Base-by-base conservation (phyloP, 2,888 invertebrate species). In the Operophtera brumata region DNA sequence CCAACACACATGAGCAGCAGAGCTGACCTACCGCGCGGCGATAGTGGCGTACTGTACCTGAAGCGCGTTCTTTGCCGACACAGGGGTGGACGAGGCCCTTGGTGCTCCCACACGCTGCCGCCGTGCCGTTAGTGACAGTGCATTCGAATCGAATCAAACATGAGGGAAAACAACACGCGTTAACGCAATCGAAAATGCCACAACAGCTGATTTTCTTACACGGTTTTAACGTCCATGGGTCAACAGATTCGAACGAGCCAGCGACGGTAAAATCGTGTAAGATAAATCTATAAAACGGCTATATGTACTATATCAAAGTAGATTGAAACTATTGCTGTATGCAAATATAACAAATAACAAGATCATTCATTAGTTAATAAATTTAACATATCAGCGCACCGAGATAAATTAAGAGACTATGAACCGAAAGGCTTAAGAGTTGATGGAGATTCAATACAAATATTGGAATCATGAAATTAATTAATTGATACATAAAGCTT, bases 1-100 rank as follows among this genome's bases (percentile, higher is more conserved):
- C 67, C 62, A 65, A 65, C 72, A 75, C 82, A 78, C 66, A 65
- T 57, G 51, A 48, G 51, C 53, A 67, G 61, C 54, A 51, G 54
- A 53, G 39, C 50, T 51, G 45, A 73, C 74, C 76, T 91, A 91
- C 84, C 90, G 86, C 74, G 86, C 87, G 62, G 86, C 88, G 73
- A 88, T 86, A 57, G 85, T 84, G 64, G 86, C 75, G 78, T 90
- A 92, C 80, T 85, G 92, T 92, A 93, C 93, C 93, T 93, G 93
- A 55, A 93, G 87, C 61, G 93, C 92, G 76, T 92, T 91, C 88
- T 92, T 92, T 68, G 92, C 91, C 64, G 92, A 91, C 66, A 92
- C 82, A 65, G 92, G 91, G 64, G 92, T 91, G 74, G 91, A 86
- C 53, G 91, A 80, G 70, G 91, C 87, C 77, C 92, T 91, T 65